Evolutionary conservation across 2,888 invertebrate genomes (phyloP), one percentile per base, ranked within the genome.

Genomic region (Sturmia bella): DNA sequence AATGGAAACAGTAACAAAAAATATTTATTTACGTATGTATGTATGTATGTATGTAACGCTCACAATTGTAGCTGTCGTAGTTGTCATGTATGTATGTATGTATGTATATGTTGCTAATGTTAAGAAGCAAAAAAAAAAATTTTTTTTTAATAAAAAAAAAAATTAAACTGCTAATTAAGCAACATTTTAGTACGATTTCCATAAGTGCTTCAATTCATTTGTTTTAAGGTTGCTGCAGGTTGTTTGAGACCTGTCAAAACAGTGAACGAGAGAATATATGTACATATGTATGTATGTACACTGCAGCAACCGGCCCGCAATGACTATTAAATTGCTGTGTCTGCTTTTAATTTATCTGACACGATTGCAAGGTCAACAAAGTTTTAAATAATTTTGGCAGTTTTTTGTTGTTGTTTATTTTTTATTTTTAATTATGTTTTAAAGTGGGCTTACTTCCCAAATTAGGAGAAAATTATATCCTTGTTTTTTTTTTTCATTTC

Each of bases 101-200:
- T 19, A 17, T 19, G 12, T 56, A n/a, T 50, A 59, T 50, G 50
- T 59, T 63, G 57, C 50, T 56, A 69, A 56, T 17, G 56, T 70
- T 56, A 11, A 57, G 15, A 61, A 17, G 24, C 9, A 12, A 48
- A 41, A 17, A 41, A 69, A 57, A 27, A 39, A 17, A 13, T 12
- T n/a, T 24, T 27, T 27, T 27, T 27, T 27, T n/a, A n/a, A n/a
- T n/a, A n/a, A n/a, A n/a, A n/a, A n/a, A n/a, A n/a, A 24, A 9
- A 57, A 59, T 50, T 61, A 41, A 74, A 74, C 15, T 57, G 68
- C 68, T 68, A 68, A 68, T 75, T 75, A 75, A 75, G 75, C 75
- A 50, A 70, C 61, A 54, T 41, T 61, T 19, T 70, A 56, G 24
- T 56, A 45, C 17, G 63, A 48, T 77, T 66, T 66, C 19, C 27